A percentile compares a stretch with the other conserved stretches of the same genome.
Evolutionary conservation across 2,888 invertebrate genomes (phyloP).

Genomic region (Zaprionus lineosus): DNA sequence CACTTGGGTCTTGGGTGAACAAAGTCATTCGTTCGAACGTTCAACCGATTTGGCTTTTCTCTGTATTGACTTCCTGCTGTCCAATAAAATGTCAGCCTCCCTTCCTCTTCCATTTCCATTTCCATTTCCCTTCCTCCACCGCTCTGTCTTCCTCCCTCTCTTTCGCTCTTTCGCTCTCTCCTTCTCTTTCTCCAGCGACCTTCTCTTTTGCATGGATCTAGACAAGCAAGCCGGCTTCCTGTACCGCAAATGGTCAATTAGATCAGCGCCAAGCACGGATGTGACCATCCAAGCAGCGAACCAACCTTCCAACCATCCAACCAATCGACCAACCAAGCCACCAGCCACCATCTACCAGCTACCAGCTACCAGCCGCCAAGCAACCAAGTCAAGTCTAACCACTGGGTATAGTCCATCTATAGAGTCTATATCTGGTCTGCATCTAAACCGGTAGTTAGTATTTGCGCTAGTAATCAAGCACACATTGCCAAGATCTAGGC

Average conservation of each 20-base stretch:
- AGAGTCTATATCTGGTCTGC: slow-evolving; percentile 45
- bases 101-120: no score
- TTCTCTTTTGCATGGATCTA: slow-evolving; percentile 34
- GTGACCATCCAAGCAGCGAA: slow-evolving; percentile 18
- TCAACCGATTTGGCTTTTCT: no score
- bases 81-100: background rate
- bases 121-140: background rate
- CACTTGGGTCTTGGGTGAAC: no score
- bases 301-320: slow-evolving; percentile 1
- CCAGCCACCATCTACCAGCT: background rate
- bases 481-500: slow-evolving; percentile 71
- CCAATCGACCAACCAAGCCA: slow-evolving; percentile 4
- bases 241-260: slow-evolving; percentile 67
- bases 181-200: slow-evolving; percentile 8
- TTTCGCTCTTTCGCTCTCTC: background rate
- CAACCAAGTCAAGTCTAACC: slow-evolving; percentile 4
- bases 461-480: slow-evolving; percentile 75
- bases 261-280: slow-evolving; percentile 58
- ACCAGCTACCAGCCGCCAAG: slow-evolving; percentile 13
- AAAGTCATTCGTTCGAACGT: no score
- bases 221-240: slow-evolving; percentile 64
- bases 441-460: slow-evolving; percentile 75
- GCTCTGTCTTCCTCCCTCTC: background rate
- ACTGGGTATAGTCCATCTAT: slow-evolving; percentile 2
- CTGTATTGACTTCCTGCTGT: slow-evolving; percentile 37